Evolutionary conservation across 2,888 invertebrate species (phyloP), one percentile per base, ranked within the genome.

Genomic region (Drosophila recens): DNA sequence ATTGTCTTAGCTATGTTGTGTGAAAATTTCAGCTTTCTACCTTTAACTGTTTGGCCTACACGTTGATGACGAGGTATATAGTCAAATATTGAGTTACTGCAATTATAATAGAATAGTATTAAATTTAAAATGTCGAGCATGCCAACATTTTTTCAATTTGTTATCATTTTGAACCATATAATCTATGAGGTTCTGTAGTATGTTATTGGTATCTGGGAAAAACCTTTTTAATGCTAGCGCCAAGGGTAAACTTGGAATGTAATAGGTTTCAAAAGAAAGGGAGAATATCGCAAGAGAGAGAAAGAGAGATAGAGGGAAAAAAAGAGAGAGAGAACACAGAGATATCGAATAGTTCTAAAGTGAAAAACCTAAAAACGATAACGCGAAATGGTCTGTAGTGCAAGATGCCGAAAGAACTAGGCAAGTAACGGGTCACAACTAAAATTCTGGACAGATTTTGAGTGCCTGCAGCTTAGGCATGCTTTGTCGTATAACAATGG

Each of bases 301-400:
- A 13, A 30, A 40, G 6, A n/a, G 20, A 43, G 11, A 20, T n/a
- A n/a, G n/a, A n/a, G n/a, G n/a, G 20, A 20, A 17, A 17, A n/a
- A n/a, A n/a, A n/a, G n/a, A n/a, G n/a, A 17, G 17, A 17, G 17
- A 17, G 17, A 17, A 17, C 13, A 20, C 4, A 42, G 17, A 17
- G 17, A 33, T 33, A 56, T 56, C 33, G n/a, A 6, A 23, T 13
- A 34, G 45, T 23, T 10, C 11, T 15, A 36, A 43, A 36, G 23
- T 42, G 9, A 13, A 8, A 33, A 15, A 15, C 34, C 5, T 11
- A 11, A 34, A 3, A n/a, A 5, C 13, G 49, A 74, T 71, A 70
- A 57, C 36, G 61, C 54, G 58, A 30, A 33, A 17, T 54, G 4
- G 10, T 40, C 10, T 11, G 17, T 6, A n/a, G 10, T 9, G 23